These are phyloP conservation scores for Stomatorhinus walkeri DNA, from an alignment of 2,797 vertebrate genomes.

Conservation along the genomic window DNA sequence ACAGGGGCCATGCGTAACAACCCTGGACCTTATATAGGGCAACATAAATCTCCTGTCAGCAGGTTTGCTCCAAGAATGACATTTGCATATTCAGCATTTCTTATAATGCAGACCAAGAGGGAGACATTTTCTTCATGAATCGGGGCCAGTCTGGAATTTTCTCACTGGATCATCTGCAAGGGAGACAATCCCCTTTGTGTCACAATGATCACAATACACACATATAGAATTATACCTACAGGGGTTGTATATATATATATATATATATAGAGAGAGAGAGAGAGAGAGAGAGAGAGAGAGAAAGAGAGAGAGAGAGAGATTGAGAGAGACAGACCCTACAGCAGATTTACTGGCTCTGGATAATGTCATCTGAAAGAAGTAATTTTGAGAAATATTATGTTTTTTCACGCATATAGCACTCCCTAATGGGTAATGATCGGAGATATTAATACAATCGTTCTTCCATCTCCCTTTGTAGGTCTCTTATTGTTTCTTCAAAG, in stretches of 20 bases:
- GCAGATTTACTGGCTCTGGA: not conserved
- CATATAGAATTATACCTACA: not conserved
- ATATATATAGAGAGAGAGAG: not conserved
- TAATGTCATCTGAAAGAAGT: constrained; percentile 13
- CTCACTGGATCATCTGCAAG: not conserved
- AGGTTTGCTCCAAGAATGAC: constrained; percentile 44
- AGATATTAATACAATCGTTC: constrained; percentile 14
- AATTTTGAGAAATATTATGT: not conserved
- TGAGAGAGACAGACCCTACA: not conserved
- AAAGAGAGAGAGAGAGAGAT: too few relatives aligned
- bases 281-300: too few relatives aligned
- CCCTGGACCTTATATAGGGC: not conserved
- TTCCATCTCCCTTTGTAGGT: constrained; percentile 15
- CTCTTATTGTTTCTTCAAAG: constrained; percentile 15
- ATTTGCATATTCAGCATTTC: constrained; percentile 48
- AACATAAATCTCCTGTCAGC: constrained; percentile 31
- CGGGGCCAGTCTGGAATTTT: not conserved
- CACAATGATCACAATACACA: not conserved
- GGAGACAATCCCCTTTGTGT: not conserved
- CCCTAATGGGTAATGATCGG: constrained; percentile 7
- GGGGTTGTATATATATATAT: not conserved
- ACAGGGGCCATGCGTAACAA: not conserved
- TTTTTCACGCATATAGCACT: not conserved
- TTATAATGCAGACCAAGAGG: constrained; percentile 40
- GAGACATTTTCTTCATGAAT: not conserved